phyloP scores from a whole-genome alignment of 2,113 vertebrate species.

The Argyrosomus japonicus region DNA sequence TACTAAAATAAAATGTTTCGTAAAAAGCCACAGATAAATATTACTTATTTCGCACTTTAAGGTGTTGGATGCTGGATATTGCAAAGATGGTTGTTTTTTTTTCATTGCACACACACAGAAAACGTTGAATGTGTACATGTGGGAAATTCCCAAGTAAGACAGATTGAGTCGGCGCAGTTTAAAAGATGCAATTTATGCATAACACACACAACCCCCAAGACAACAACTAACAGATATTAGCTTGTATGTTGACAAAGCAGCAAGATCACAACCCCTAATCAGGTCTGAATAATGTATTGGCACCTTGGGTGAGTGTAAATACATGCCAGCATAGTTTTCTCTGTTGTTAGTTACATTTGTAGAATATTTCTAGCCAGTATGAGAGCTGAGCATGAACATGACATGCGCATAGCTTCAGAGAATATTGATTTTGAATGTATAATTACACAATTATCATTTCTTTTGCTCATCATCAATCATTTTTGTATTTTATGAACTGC shows the following conservation, averaged over 20 bases:
- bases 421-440: background rate
- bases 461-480: background rate
- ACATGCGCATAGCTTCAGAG: background rate
- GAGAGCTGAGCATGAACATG: background rate
- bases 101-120: background rate
- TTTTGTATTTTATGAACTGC: constrained; percentile 10
- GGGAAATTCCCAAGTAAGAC: background rate
- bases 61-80: background rate
- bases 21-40: background rate
- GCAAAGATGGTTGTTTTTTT: background rate
- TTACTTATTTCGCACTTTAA: background rate
- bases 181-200: background rate
- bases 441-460: too few species aligned
- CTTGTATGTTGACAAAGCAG: constrained; percentile 30
- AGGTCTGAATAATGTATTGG: constrained; percentile 25
- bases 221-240: constrained; percentile 21
- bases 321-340: background rate
- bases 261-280: constrained; percentile 17
- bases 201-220: constrained; percentile 22
- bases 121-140: background rate
- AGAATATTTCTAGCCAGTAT: background rate
- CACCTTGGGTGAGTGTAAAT: constrained; percentile 4
- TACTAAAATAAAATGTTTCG: background rate
- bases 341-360: background rate
- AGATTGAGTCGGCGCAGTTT: background rate